Base-by-base conservation (phyloP, 2,797 vertebrate genomes). In the Anguilla obscura region DNA sequence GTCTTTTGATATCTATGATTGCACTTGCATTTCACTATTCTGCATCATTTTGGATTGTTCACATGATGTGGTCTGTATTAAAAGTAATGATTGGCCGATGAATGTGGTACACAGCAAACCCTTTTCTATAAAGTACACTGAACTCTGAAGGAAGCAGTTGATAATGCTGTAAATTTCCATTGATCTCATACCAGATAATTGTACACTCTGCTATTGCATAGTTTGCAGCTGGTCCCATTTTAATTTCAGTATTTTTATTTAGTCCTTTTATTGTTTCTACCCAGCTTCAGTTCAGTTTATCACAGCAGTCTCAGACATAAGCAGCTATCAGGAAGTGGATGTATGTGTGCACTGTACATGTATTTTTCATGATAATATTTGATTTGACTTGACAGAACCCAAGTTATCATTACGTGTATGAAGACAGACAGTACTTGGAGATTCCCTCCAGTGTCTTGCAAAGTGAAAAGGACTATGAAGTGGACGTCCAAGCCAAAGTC, bases 361-460 rank as follows among this genome's bases (percentile, higher is more conserved):
- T 50, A 82, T 82, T 82, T n/a, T 14, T 9, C 21, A 82, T n/a
- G 21, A 48, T 48, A n/a, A 82, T n/a, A 50, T 82, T 48, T n/a
- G 7, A 24, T 24, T 80, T 40, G 7, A 80, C 45, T 82, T 45
- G 52, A 86, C 71, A 88, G 87, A 69, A 33, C 45, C 24, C 30
- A 27, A 33, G n/a, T 45, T 21, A 60, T 58, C 16, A 27, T 36
- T 18, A 3, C 36, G 40, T 85, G 54, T 18, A 8, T 85, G 87
- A 88, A 85, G 84, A 88, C 84, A 24, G n/a, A n/a, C 52, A 54
- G 36, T 85, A 88, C 84, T 52, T 85, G 84, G 54, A 88, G 69
- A 58, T 88, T 56, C 54, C 52, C 24, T 48, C 21, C 52, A 85
- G 71, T 21, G 45, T 14, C 12, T 50, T 88, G 48, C 27, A 79